These are phyloP conservation scores for Momotus momota DNA, from an alignment of 2,797 vertebrate genomes.

Conservation along the genomic window DNA sequence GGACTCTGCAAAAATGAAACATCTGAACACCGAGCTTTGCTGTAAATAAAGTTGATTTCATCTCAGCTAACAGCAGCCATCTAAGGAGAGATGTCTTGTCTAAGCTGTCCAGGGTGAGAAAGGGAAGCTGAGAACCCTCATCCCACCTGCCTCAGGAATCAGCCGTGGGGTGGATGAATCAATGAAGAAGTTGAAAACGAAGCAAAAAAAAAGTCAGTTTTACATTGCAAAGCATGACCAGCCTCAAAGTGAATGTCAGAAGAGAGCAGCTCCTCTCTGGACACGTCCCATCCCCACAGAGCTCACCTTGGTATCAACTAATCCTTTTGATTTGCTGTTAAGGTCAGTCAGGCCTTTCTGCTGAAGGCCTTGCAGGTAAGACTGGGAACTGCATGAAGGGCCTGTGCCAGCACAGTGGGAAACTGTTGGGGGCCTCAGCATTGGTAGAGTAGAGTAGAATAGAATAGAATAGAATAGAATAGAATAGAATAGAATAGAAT, in stretches of 20 bases:
- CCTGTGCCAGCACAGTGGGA: neutral
- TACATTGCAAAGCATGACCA: neutral
- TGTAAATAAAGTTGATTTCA: neutral
- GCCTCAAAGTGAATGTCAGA: neutral
- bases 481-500: too few species aligned
- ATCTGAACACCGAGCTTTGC: neutral
- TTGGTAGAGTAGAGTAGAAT: too few species aligned
- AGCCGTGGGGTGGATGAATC: neutral
- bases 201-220: neutral
- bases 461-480: too few species aligned
- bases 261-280: neutral
- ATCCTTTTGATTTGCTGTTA: neutral
- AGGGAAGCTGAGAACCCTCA: neutral
- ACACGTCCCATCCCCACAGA: neutral
- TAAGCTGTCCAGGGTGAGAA: neutral
- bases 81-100: neutral
- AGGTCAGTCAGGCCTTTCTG: neutral
- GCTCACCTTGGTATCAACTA: neutral
- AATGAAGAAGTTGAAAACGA: neutral
- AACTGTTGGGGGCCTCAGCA: neutral
- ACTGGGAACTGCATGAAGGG: neutral
- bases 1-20: neutral
- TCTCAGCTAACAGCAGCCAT: neutral
- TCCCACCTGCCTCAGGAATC: neutral
- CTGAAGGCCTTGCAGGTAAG: neutral